Percentiles rank a stretch among this genome's conserved stretches.
These are phyloP conservation scores for Hippocampus zosterae DNA, from an alignment of 2,113 vertebrate species.

Conservation along the genomic window DNA sequence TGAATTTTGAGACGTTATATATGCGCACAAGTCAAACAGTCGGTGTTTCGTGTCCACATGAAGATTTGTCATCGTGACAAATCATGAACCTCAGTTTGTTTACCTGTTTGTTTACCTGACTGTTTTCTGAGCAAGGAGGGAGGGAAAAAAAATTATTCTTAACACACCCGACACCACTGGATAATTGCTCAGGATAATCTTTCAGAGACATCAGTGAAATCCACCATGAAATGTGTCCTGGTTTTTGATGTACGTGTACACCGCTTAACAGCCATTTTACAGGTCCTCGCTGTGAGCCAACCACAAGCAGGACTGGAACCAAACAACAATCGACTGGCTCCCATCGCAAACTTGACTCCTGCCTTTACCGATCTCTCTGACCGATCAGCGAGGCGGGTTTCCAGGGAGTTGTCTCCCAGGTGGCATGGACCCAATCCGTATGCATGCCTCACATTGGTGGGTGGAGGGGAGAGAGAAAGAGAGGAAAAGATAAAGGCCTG, in stretches of 20 bases:
- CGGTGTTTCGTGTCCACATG: background rate
- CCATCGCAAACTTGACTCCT: background rate
- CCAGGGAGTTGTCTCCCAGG: slow-evolving; percentile 20
- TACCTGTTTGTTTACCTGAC: background rate
- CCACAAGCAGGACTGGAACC: background rate
- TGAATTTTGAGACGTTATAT: background rate
- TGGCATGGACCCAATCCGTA: slow-evolving; percentile 35
- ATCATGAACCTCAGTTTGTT: background rate
- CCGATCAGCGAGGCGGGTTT: slow-evolving; percentile 15
- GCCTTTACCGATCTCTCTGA: slow-evolving; percentile 14
- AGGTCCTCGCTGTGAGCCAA: background rate
- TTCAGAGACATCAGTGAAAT: background rate
- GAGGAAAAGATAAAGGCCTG: slow-evolving; percentile 42
- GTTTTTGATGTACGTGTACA: background rate
- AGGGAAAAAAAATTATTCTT: background rate
- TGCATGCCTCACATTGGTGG: slow-evolving; percentile 22
- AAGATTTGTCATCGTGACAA: background rate
- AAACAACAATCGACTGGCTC: background rate
- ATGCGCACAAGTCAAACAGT: background rate
- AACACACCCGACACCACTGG: background rate
- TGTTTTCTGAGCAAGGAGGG: background rate
- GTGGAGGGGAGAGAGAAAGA: slow-evolving; percentile 4
- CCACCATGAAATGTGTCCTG: background rate
- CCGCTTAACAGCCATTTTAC: background rate
- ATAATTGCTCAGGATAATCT: background rate